These are phyloP conservation scores for Ceratothoa steindachneri DNA, from an alignment of 2,888 invertebrate genomes.

Conservation along the genomic window DNA sequence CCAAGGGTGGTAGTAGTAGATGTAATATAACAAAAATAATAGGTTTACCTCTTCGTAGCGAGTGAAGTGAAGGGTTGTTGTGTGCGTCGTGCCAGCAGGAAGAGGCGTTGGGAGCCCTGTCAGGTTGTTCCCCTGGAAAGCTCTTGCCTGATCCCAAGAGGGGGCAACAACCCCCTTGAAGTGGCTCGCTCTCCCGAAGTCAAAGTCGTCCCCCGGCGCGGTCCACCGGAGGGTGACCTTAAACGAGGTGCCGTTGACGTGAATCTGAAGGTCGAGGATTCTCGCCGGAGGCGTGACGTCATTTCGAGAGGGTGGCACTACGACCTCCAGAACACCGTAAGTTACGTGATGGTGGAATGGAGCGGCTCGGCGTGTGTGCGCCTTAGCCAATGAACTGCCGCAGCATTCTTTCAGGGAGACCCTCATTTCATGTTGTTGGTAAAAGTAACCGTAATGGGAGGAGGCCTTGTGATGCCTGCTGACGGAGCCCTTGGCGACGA, in stretches of 20 bases:
- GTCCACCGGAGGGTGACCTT: conserved; percentile 60
- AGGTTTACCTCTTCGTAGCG: conserved; percentile 40
- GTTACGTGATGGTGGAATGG: conserved; percentile 42
- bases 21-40: too few species aligned
- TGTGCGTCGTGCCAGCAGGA: conserved; percentile 29
- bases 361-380: conserved; percentile 32
- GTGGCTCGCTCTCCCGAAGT: conserved; percentile 44
- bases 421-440: conserved; percentile 21
- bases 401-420: conserved; percentile 50
- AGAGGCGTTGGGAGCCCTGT: conserved; percentile 39
- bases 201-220: conserved; percentile 57
- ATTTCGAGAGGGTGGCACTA: conserved; percentile 13
- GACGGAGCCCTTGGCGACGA: conserved; percentile 30
- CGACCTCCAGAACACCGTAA: conserved; percentile 35
- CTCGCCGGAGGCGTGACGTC: conserved; percentile 50
- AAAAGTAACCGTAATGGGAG: conserved; percentile 17
- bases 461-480: conserved; percentile 38
- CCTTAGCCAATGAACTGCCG: conserved; percentile 30
- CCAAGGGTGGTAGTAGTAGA: too few species aligned
- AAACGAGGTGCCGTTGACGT: conserved; percentile 56
- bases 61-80: conserved; percentile 36
- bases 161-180: conserved; percentile 42
- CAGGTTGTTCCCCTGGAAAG: conserved; percentile 38
- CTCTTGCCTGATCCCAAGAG: conserved; percentile 31
- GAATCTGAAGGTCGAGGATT: conserved; percentile 59